phyloP scores from a whole-genome alignment of 2,888 invertebrate species.

The Sesia bembeciformis region DNA sequence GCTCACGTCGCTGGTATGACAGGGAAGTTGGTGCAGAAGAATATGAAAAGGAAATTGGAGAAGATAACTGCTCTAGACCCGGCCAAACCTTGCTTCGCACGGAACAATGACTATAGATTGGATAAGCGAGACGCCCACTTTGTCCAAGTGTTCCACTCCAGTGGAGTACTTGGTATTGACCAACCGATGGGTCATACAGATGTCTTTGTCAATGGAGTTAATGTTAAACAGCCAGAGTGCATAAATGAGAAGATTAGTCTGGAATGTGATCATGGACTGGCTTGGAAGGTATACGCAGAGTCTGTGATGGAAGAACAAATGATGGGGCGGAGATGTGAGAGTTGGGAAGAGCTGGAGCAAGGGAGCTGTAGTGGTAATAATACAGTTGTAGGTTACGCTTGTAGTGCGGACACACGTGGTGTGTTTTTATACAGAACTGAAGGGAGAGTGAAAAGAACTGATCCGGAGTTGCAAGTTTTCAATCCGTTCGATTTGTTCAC shows the following conservation, averaged over 20 bases:
- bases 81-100: slow-evolving; percentile 51
- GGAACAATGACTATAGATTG: slow-evolving; percentile 26
- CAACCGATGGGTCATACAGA: slow-evolving; percentile 49
- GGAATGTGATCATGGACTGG: slow-evolving; percentile 53
- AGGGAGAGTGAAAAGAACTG: slow-evolving; percentile 8
- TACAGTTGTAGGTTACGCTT: slow-evolving; percentile 36
- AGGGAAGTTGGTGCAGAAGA: slow-evolving; percentile 37
- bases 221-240: slow-evolving; percentile 49
- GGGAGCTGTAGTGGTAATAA: slow-evolving; percentile 34
- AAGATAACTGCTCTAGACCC: slow-evolving; percentile 56
- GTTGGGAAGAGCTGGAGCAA: slow-evolving; percentile 33
- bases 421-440: slow-evolving; percentile 37
- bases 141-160: slow-evolving; percentile 57
- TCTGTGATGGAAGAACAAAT: slow-evolving; percentile 30
- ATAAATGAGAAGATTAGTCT: slow-evolving; percentile 33
- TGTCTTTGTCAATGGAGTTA: slow-evolving; percentile 54
- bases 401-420: slow-evolving; percentile 25
- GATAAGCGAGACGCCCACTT: slow-evolving; percentile 40
- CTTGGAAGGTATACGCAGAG: slow-evolving; percentile 46
- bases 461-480: slow-evolving; percentile 19
- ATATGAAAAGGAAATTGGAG: slow-evolving; percentile 29
- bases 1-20: slow-evolving; percentile 75
- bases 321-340: slow-evolving; percentile 29
- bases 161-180: slow-evolving; percentile 49
- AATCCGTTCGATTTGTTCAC: slow-evolving; percentile 30